These are phyloP conservation scores for Tachyglossus aculeatus DNA, from an alignment of 2,797 vertebrate species.

Conservation along the genomic window DNA sequence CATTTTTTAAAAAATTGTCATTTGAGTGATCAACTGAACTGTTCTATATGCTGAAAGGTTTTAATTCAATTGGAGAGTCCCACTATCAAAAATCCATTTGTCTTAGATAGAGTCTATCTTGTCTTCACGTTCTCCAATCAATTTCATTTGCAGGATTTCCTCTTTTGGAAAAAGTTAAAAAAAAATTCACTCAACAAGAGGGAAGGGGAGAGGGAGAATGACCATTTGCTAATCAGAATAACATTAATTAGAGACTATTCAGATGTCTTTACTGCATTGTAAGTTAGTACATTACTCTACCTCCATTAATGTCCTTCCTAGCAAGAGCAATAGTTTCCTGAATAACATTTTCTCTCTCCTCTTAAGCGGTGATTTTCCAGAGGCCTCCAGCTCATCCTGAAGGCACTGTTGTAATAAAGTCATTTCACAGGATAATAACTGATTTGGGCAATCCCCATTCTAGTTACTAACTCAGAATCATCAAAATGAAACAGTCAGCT, in stretches of 20 bases:
- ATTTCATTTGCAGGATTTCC: conserved; percentile 22
- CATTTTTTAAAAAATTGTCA: conserved; percentile 56
- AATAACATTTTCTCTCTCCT: conserved; percentile 17
- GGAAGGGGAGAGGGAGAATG: neutral
- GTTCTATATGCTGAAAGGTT: conserved; percentile 30
- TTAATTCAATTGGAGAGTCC: conserved; percentile 44
- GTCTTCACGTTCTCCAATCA: conserved; percentile 17
- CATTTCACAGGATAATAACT: neutral
- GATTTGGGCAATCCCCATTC: neutral
- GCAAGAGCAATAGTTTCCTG: conserved; percentile 1
- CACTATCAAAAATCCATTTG: conserved; percentile 56
- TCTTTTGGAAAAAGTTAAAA: conserved; percentile 2
- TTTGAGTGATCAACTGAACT: conserved; percentile 58
- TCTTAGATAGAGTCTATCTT: conserved; percentile 35
- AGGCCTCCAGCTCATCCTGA: neutral
- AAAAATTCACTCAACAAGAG: neutral
- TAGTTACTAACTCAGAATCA: neutral
- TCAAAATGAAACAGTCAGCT: neutral
- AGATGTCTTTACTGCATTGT: neutral
- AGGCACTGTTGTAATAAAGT: neutral
- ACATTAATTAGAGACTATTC: conserved; percentile 2
- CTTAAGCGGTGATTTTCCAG: neutral
- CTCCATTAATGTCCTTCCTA: conserved; percentile 16
- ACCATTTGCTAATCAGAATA: neutral
- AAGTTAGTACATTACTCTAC: conserved; percentile 1